phyloP scores from a whole-genome alignment of 2,113 vertebrate genomes.

The Syngnathoides biaculeatus region DNA sequence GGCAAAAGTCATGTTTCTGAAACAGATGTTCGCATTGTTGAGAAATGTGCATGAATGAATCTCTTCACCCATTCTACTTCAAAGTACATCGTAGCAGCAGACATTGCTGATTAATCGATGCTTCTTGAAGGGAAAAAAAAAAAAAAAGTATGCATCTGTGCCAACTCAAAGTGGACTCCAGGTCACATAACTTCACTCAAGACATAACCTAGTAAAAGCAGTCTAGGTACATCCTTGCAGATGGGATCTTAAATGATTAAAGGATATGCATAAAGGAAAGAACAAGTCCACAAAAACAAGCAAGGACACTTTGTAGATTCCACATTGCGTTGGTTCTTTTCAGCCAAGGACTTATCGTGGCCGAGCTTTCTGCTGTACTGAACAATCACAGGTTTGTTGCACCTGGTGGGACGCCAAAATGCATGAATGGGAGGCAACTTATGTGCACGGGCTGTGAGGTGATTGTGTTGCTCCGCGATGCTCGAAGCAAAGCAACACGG shows the following conservation, averaged over 20 bases:
- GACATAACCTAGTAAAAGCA: background rate
- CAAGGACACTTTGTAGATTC: slow-evolving; percentile 7
- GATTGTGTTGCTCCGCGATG: background rate
- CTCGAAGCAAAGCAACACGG: slow-evolving; percentile 1
- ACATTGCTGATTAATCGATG: slow-evolving; percentile 35
- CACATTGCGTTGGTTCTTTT: background rate
- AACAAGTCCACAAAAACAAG: background rate
- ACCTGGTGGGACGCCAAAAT: background rate
- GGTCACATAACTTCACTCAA: slow-evolving; percentile 18
- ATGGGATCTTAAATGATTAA: background rate
- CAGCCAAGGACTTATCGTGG: slow-evolving; percentile 2
- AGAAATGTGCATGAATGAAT: no score
- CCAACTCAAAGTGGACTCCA: slow-evolving; percentile 11
- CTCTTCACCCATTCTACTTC: slow-evolving; percentile 5
- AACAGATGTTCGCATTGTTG: no score
- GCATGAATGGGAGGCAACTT: background rate
- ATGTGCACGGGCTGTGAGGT: background rate
- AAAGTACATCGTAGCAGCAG: slow-evolving; percentile 25
- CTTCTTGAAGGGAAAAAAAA: slow-evolving; percentile 26
- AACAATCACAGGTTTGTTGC: slow-evolving; percentile 17
- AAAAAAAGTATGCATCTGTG: slow-evolving; percentile 25
- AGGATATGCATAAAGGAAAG: background rate
- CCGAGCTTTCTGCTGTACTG: slow-evolving; percentile 7
- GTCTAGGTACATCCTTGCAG: slow-evolving; percentile 3
- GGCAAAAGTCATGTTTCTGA: no score